Percentiles rank a stretch among this genome's conserved stretches.
Evolutionary conservation across 2,113 vertebrate species (phyloP).

Genomic region (Pelecanoides urinatrix): DNA sequence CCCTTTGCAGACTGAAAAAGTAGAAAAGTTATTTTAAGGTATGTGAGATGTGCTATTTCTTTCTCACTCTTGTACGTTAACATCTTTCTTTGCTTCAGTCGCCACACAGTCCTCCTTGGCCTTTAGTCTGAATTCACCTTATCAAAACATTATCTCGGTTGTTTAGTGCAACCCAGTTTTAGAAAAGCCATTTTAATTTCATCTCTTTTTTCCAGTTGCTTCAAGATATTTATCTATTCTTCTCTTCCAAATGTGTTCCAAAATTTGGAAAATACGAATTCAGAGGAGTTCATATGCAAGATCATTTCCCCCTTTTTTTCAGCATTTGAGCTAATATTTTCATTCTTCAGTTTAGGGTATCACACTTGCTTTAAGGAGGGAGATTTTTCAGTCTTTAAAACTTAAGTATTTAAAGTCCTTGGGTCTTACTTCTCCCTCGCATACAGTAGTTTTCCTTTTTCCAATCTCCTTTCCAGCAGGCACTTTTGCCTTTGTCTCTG

Average conservation of each 20-base stretch:
- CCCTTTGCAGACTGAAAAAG: not conserved
- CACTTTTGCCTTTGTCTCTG: not conserved
- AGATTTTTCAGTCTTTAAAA: not conserved
- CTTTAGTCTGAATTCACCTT: not conserved
- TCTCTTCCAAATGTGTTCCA: not conserved
- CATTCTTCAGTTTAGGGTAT: not conserved
- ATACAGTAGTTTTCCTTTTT: not conserved
- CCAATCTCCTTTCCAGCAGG: not conserved
- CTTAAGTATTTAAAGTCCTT: not conserved
- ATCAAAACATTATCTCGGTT: not conserved
- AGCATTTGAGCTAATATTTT: not conserved
- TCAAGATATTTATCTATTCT: not conserved
- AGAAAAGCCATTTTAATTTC: not conserved
- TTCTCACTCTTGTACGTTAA: not conserved
- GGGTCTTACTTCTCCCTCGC: not conserved
- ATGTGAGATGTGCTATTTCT: not conserved
- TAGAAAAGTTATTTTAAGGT: not conserved
- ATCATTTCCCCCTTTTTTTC: not conserved
- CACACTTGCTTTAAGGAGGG: not conserved
- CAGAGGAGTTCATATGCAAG: not conserved
- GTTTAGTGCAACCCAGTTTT: not conserved
- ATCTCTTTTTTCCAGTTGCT: not conserved
- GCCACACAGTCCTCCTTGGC: not conserved
- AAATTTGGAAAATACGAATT: not conserved
- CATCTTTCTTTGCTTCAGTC: not conserved